Base-by-base conservation (phyloP, 2,113 vertebrate genomes). In the Hoplias malabaricus region DNA sequence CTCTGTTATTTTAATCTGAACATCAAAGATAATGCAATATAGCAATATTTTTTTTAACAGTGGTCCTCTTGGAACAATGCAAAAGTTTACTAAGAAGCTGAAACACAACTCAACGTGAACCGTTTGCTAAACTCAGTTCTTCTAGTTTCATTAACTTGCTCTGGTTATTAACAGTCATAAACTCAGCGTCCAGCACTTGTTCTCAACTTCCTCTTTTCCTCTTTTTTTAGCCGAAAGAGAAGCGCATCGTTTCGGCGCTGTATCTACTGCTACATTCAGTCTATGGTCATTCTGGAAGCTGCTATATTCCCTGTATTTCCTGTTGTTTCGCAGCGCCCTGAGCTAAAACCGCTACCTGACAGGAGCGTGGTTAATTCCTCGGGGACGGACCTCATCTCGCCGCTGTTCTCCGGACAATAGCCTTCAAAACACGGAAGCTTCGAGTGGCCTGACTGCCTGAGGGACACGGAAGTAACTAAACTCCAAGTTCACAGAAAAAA, bases 291-390 rank as follows among this genome's bases (percentile, higher is more conserved):
- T 36, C 3, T 56, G 27, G 31, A 74, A 70, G 40, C 13, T 43
- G 16, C 0, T 12, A 40, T 27, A 19, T 23, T 21, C 4, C 12
- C 29, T 34, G 68, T 48, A 13, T 36, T 2, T 12, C 9, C 33
- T 11, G 0, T 4, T 25, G 36, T 69, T 19, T 56, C 21, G 21
- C n/a, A 19, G 16, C 1, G 53, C 23, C 6, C 33, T 23, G 21
- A 36, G 16, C 40, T 34, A 16, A 42, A 21, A 6, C 31, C 25
- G 23, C 34, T 90, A 94, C 93, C 93, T 90, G 90, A 86, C 25
- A 94, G 83, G 5, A 94, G 90, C 23, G 82, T 27, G 11, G 86
- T 79, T 70, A 93, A 34, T 62, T 94, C 92, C 68, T 94, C 93
- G 1, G 91, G 88, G 46, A 92, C 72, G 3, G 83, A 54, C 1